Evolutionary conservation across 2,797 vertebrate species (phyloP).

Genomic region (Protonibea diacanthus): DNA sequence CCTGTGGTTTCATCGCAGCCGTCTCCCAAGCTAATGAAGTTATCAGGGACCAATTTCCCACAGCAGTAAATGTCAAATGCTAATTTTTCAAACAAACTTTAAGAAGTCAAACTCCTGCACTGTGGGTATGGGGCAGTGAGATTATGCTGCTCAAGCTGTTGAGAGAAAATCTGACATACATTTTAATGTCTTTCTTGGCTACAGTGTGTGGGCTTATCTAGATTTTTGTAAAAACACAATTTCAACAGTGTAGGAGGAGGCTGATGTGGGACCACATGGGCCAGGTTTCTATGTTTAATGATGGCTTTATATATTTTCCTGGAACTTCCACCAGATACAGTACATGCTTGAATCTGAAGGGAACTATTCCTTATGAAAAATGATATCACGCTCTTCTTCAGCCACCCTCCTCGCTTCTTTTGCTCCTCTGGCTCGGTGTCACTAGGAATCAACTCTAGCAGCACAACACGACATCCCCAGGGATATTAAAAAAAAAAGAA

Average conservation of each 20-base stretch:
- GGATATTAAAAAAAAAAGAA: slow-evolving; percentile 16
- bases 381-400: slow-evolving; percentile 17
- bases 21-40: slow-evolving; percentile 51
- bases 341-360: background rate
- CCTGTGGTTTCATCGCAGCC: slow-evolving; percentile 36
- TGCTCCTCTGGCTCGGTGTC: slow-evolving; percentile 59
- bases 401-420: slow-evolving; percentile 30
- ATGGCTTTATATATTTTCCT: background rate
- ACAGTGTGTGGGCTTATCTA: background rate
- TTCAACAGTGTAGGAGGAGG: background rate
- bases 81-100: slow-evolving; percentile 44
- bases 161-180: slow-evolving; percentile 1
- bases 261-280: background rate
- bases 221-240: background rate
- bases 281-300: background rate
- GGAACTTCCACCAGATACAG: background rate
- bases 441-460: slow-evolving; percentile 59
- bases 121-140: background rate
- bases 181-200: slow-evolving; percentile 30
- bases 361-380: slow-evolving; percentile 11
- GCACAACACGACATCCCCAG: slow-evolving; percentile 29
- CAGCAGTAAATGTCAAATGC: slow-evolving; percentile 70
- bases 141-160: slow-evolving; percentile 14
- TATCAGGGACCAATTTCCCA: slow-evolving; percentile 38
- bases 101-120: slow-evolving; percentile 40